A percentile compares a stretch with the other conserved stretches of the same genome.
Conservation (phyloP, 2,113 vertebrate species). For the Urocynchramus pylzowi region DNA sequence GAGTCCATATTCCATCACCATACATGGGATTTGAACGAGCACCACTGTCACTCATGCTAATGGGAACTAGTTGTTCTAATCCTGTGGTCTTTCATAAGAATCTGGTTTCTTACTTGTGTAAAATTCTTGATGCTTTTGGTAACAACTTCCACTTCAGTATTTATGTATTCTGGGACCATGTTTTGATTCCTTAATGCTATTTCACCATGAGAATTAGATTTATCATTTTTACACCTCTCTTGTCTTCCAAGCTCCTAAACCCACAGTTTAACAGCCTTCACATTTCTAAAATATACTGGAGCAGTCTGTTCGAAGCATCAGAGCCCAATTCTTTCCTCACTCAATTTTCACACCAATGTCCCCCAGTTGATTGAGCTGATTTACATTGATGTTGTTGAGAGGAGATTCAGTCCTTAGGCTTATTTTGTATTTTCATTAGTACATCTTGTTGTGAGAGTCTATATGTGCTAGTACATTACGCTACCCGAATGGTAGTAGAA, state of each 20-base stretch:
- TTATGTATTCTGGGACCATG: neutral
- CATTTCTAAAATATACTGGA: neutral
- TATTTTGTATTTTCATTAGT: neutral
- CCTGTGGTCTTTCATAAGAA: neutral
- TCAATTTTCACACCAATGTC: neutral
- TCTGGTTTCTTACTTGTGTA: neutral
- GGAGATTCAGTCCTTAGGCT: neutral
- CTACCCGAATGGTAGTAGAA: neutral
- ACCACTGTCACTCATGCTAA: neutral
- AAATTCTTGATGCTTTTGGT: neutral
- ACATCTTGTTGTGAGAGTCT: neutral
- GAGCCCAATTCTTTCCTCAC: neutral
- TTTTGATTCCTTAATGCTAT: neutral
- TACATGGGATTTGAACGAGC: slow-evolving; percentile 37
- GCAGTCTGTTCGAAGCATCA: neutral
- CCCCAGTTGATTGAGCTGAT: neutral
- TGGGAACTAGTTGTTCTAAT: neutral
- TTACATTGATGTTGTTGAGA: neutral
- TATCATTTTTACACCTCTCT: neutral
- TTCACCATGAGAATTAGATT: neutral
- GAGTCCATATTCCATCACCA: slow-evolving; percentile 25
- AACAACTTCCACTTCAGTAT: neutral
- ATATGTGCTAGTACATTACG: neutral
- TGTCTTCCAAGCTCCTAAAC: neutral
- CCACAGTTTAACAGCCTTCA: neutral